Evolutionary conservation across 2,797 vertebrate genomes (phyloP), one percentile per base, ranked within the genome.

Genomic region (Halcyon badia): DNA sequence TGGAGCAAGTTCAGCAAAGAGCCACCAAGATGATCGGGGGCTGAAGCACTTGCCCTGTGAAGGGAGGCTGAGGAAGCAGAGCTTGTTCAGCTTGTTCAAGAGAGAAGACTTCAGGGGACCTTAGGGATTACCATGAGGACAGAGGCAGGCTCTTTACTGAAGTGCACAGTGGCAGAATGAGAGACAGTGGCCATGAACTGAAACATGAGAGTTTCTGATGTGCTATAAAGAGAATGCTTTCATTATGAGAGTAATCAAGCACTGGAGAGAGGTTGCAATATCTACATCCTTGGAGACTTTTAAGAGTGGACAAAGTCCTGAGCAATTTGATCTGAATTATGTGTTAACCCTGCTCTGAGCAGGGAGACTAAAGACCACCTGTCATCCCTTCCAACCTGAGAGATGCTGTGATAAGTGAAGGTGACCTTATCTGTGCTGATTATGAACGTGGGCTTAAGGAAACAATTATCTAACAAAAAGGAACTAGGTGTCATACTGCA

Each of bases 1-100:
- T 30, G 56, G 8, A 86, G 5, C 2, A 54, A 73, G 48, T 22
- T 86, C 42, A 81, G 42, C 8, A 78, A 62, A 75, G 13, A 81
- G 30, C 24, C 35, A 70, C 24, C 26, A 28, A 42, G 25, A 17
- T 6, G 12, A 16, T 8, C 0, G 0, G 4, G 24, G 20, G 10
- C 26, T 49, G 14, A n/a, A 88, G 26, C 7, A 26, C 17, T 61
- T 56, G 28, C 41, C 21, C 35, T 54, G 14, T 24, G 51, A 69
- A 17, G 8, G 26, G n/a, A 69, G 9, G 14, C n/a, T 56, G 70
- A 57, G 25, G 14, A 12, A 81, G 4, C 6, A 48, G 42, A 78
- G 35, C 14, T 73, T 83, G 12, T 28, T 89, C 21, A 79, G 22
- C 25, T 44, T 87, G 24, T 60, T 90, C 28, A n/a, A 48, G 57